These are phyloP conservation scores for Serrognathus titanus DNA, from an alignment of 2,888 invertebrate genomes.

Conservation along the genomic window DNA sequence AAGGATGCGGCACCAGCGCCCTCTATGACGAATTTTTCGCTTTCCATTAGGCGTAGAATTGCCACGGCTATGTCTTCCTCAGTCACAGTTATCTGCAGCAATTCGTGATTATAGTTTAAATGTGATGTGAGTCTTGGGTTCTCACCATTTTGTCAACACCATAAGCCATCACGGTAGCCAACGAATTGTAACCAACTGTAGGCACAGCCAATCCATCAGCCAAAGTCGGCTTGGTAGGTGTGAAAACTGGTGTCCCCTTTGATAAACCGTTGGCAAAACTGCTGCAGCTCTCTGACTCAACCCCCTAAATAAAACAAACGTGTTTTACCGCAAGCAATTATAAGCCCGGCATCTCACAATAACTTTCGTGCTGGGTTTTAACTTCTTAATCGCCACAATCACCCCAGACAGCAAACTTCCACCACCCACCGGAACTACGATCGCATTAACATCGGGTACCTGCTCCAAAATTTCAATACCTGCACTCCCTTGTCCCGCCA, in stretches of 20 bases:
- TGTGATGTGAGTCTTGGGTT: no score
- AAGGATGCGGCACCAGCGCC: conserved; percentile 85
- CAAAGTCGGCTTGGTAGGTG: conserved; percentile 66
- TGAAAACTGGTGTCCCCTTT: conserved; percentile 62
- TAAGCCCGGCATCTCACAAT: conserved; percentile 47
- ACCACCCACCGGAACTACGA: conserved; percentile 85
- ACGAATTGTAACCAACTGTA: conserved; percentile 83
- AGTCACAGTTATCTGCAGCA: conserved; percentile 53
- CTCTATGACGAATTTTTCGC: conserved; percentile 89
- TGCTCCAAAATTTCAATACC: conserved; percentile 87
- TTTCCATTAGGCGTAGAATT: conserved; percentile 73
- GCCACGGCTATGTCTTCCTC: conserved; percentile 82
- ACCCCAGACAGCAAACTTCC: conserved; percentile 85
- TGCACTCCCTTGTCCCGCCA: conserved; percentile 88
- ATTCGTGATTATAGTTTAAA: neutral
- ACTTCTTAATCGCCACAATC: conserved; percentile 79
- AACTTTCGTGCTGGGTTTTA: conserved; percentile 75
- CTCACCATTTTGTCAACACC: conserved; percentile 65
- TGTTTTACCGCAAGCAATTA: neutral
- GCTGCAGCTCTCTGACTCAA: conserved; percentile 87
- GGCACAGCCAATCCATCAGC: conserved; percentile 90
- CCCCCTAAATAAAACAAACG: conserved; percentile 57
- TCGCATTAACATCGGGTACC: conserved; percentile 77
- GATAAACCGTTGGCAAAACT: conserved; percentile 74
- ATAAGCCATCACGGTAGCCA: conserved; percentile 65